Base-by-base conservation (phyloP, 2,797 vertebrate species). In the Syngnathus acus region DNA sequence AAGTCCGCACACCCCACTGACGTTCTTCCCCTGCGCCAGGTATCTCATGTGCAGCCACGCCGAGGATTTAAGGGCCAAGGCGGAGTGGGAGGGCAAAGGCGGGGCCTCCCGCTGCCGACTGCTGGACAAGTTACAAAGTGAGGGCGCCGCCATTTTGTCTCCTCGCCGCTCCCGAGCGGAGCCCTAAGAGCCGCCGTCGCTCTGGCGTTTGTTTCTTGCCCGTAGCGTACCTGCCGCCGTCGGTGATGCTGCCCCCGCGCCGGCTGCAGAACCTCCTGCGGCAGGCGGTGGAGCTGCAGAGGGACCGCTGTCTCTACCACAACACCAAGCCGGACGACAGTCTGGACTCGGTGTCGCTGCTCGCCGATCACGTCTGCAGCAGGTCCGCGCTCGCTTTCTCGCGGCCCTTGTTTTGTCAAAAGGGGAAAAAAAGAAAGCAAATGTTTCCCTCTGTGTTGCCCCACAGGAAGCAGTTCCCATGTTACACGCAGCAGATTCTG, bases 31-130 rank as follows among this genome's bases (percentile, higher is more conserved):
- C 40, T 70, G 23, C 45, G 70, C 72, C 76, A 99, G 97, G 88
- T 99, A 99, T 86, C 88, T 99, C 76, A 99, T 99, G 97, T 99
- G 97, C 80, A 99, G 97, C 86, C 95, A 98, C 76, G 94, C 95
- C 61, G 97, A 99, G 78, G 97, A 99, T 85, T 90, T 99, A 55
- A 91, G 94, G 74, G 95, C 93, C 76, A 99, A 99, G 89, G 96
- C 97, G 68, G 96, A 98, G 75, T 99, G 97, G 97, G 97, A 99
- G 89, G 97, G 97, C 70, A 99, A 99, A 86, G 97, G 97, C 69
- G 91, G 91, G 1, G 91, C 92, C 65, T 99, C 97, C 51, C 94
- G 97, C 77, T 95, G 94, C 84, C 93, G 94, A 86, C 93, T 99
- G 69, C 83, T 99, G 74, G 97, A 99, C 91, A 99, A 99, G 82